Percentiles rank a stretch among this genome's conserved stretches.
Evolutionary conservation across 2,113 vertebrate species (phyloP).

Genomic region (Hemiprocne comata): DNA sequence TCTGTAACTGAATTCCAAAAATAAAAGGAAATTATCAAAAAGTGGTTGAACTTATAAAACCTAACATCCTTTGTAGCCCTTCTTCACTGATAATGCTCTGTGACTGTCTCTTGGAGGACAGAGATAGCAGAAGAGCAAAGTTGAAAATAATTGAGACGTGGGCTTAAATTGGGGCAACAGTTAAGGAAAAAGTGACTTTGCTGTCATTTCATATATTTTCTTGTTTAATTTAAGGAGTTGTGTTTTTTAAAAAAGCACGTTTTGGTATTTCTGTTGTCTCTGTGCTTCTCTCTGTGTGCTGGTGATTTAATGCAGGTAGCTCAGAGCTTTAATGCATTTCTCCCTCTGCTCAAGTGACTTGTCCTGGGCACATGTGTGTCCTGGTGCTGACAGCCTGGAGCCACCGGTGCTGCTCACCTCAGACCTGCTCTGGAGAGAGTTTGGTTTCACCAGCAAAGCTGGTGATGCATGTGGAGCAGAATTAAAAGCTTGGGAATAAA

Average conservation of each 20-base stretch:
- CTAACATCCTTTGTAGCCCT: background rate
- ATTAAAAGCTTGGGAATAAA: background rate
- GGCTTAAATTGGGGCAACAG: background rate
- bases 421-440: background rate
- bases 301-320: background rate
- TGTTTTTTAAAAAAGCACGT: background rate
- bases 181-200: background rate
- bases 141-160: background rate
- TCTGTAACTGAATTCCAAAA: background rate
- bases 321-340: background rate
- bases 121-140: background rate
- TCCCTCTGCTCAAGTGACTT: background rate
- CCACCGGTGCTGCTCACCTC: background rate
- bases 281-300: background rate
- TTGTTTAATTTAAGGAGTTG: background rate
- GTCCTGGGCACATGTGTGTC: background rate
- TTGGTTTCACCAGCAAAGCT: background rate
- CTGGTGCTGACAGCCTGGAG: background rate
- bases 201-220: background rate
- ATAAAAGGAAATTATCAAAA: background rate
- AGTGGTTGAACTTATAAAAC: background rate
- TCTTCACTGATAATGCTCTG: background rate
- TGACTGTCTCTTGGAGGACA: background rate
- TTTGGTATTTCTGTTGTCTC: background rate
- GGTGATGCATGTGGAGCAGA: background rate